Evolutionary conservation across 2,797 vertebrate species (phyloP), one percentile per base, ranked within the genome.

Genomic region (Anomalospiza imberbis): DNA sequence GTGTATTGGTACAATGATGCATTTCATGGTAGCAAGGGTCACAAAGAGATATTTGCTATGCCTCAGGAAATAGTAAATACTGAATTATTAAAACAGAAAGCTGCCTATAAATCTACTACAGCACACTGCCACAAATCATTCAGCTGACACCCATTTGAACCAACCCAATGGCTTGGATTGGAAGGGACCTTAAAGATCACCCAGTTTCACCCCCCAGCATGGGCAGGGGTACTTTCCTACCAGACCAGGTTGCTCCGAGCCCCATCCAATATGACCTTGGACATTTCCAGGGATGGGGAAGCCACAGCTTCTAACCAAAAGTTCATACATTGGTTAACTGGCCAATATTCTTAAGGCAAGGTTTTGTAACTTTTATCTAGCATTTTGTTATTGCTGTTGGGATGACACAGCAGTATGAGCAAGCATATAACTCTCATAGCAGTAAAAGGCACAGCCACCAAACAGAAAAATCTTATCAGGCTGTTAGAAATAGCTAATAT

Each of bases 1-100:
- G 1, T n/a, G 71, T 53, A 24, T 9, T 4, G 7, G 60, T 29
- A 67, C 6, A 3, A 74, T 36, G 77, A 57, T 68, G 34, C 50
- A 34, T 54, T 79, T 71, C 78, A 40, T 22, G 44, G 61, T 21
- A 53, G 77, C 32, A 86, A 92, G 61, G 53, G 65, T 71, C 85
- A 77, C 51, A 82, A 44, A 72, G 25, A 68, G 61, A 65, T 57
- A 25, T 80, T 85, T 84, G 29, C 28, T 57, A 26, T 66, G 36
- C 60, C 48, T 73, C 36, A 63, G 53, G 34, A 92, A 91, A 82
- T 11, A 73, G 55, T 42, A 91, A 89, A 91, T 74, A 67, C 45
- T 87, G 74, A 94, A 93, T 91, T 92, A 91, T 80, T 89, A 54
- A 78, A 93, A 75, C 26, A 3, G 40, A 89, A 90, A 75, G 40